Percentiles rank a stretch among this genome's conserved stretches.
These are phyloP conservation scores for Maccullochella peelii DNA, from an alignment of 2,113 vertebrate genomes.

Conservation along the genomic window DNA sequence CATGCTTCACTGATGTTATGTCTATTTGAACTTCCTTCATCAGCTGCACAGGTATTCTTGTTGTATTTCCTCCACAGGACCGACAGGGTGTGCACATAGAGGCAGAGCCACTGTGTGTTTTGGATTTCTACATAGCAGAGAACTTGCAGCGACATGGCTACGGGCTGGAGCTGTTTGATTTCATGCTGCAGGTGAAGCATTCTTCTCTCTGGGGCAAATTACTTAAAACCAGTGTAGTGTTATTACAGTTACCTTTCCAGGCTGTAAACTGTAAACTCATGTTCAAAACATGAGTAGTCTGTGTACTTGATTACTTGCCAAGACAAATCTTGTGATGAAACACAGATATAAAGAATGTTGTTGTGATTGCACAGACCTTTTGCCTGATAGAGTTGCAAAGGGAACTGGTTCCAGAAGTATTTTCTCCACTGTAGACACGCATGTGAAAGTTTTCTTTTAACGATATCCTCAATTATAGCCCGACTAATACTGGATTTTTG, in stretches of 20 bases:
- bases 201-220: not conserved
- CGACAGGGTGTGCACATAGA: constrained; percentile 88
- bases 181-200: constrained; percentile 89
- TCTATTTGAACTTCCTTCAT: not conserved
- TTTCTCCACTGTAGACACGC: no score
- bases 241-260: not conserved
- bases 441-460: not conserved
- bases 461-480: not conserved
- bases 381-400: not conserved
- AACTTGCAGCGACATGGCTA: constrained; percentile 90
- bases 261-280: no score
- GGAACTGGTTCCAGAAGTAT: not conserved
- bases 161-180: constrained; percentile 89
- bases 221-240: not conserved
- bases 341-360: not conserved
- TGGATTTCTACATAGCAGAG: constrained; percentile 92
- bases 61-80: constrained; percentile 81
- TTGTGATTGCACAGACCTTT: not conserved
- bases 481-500: not conserved
- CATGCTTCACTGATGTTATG: not conserved
- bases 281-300: not conserved
- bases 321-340: not conserved
- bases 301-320: not conserved
- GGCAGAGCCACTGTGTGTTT: constrained; percentile 90
- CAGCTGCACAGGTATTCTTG: not conserved